Evolutionary conservation across 2,113 vertebrate species (phyloP).

Genomic region (Amblyopsis rosae): DNA sequence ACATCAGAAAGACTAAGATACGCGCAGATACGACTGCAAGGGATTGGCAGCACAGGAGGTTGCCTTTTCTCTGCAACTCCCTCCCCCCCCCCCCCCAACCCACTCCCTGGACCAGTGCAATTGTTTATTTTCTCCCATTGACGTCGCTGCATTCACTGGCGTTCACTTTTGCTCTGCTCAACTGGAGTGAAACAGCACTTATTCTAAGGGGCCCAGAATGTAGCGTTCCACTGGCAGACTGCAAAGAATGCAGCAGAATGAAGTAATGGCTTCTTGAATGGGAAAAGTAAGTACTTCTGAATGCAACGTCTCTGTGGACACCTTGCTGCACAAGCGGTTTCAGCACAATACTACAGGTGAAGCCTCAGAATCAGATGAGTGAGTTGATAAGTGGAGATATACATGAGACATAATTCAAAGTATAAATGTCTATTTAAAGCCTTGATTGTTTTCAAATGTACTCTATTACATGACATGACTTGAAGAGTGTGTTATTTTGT

Average conservation of each 20-base stretch:
- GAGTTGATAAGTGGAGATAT: too few relatives aligned
- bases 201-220: conserved; percentile 70
- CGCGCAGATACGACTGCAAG: conserved; percentile 59
- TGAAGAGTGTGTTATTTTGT: too few relatives aligned
- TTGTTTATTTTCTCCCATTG: conserved; percentile 80
- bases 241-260: conserved; percentile 71
- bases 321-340: not conserved
- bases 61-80: conserved; percentile 57
- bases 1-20: conserved; percentile 58
- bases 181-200: conserved; percentile 79
- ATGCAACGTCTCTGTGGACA: not conserved
- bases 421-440: too few relatives aligned
- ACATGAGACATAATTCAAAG: too few relatives aligned
- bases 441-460: too few relatives aligned
- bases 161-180: conserved; percentile 76
- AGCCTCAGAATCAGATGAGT: not conserved
- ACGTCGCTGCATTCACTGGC: conserved; percentile 74
- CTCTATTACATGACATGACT: too few relatives aligned
- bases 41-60: conserved; percentile 72
- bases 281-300: conserved; percentile 66
- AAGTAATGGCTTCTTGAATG: conserved; percentile 61
- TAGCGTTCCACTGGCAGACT: conserved; percentile 72
- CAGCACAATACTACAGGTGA: not conserved
- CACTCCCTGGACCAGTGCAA: conserved; percentile 72
- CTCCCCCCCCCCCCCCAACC: conserved; percentile 50